A percentile compares a stretch with the other conserved stretches of the same genome.
phyloP scores from a whole-genome alignment of 2,888 invertebrate species.

The Augiades crinisus region DNA sequence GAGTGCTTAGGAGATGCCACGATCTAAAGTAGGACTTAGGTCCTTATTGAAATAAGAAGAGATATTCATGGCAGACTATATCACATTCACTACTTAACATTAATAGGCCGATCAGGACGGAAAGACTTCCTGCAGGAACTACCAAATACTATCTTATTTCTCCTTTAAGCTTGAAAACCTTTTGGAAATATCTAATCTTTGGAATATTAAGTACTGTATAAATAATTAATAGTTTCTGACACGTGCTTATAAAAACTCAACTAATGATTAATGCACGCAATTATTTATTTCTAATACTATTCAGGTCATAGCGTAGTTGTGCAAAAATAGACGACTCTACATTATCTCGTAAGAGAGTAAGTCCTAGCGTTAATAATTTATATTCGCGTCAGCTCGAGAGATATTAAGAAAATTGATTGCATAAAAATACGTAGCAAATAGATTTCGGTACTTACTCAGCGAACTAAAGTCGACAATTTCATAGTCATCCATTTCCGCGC shows the following conservation, averaged over 20 bases:
- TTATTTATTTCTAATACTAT: constrained; percentile 26
- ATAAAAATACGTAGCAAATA: background rate
- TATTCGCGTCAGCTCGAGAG: background rate
- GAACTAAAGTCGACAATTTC: constrained; percentile 60
- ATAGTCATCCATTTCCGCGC: constrained; percentile 54
- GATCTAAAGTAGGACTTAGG: no score
- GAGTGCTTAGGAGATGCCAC: no score
- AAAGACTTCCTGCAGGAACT: no score
- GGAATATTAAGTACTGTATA: no score
- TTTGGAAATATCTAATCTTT: no score
- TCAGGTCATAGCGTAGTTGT: constrained; percentile 33
- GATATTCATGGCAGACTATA: no score
- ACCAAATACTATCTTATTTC: no score
- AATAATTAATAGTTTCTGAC: background rate
- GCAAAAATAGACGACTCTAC: constrained; percentile 38
- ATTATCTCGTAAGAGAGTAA: constrained; percentile 19
- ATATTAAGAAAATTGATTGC: background rate
- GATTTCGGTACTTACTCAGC: constrained; percentile 55
- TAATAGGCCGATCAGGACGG: no score
- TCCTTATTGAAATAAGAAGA: no score
- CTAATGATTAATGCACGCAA: constrained; percentile 24
- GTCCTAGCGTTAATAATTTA: constrained; percentile 3
- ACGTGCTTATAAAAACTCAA: background rate
- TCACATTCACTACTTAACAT: no score
- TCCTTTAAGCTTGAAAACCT: no score